Percentiles rank a stretch among this genome's conserved stretches.
Evolutionary conservation across 2,888 invertebrate species (phyloP).

Genomic region (Nasonia oneida): DNA sequence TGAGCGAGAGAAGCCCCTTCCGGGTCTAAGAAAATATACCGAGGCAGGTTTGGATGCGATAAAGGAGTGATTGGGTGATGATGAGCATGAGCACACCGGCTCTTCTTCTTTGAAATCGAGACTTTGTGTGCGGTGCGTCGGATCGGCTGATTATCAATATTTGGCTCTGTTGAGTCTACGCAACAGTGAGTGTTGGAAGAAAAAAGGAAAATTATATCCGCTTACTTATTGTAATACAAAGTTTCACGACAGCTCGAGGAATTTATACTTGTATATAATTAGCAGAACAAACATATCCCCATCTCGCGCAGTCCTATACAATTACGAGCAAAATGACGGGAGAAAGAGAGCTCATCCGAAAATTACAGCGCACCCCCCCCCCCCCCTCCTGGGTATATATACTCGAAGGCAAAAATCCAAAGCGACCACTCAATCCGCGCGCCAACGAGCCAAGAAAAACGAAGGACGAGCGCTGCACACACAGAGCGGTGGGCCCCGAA

Average conservation of each 20-base stretch:
- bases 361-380: background rate
- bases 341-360: background rate
- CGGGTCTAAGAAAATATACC: slow-evolving; percentile 34
- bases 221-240: background rate
- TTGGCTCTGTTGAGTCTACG: background rate
- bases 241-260: background rate
- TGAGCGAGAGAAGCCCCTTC: background rate
- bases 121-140: background rate
- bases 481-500: background rate
- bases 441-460: background rate
- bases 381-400: background rate
- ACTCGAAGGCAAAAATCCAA: slow-evolving; percentile 11
- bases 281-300: background rate
- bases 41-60: background rate
- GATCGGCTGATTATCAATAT: slow-evolving; percentile 24
- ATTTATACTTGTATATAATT: background rate
- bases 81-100: slow-evolving; percentile 18
- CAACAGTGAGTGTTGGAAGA: too few species aligned
- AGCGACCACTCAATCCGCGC: background rate
- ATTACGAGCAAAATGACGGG: slow-evolving; percentile 1
- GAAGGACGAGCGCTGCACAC: too few species aligned
- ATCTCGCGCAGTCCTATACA: background rate
- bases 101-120: slow-evolving; percentile 7
- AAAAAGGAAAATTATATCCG: too few species aligned
- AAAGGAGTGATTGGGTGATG: slow-evolving; percentile 45